Conservation (phyloP, 2,113 vertebrate genomes). For the Genyomyrus donnyi region DNA sequence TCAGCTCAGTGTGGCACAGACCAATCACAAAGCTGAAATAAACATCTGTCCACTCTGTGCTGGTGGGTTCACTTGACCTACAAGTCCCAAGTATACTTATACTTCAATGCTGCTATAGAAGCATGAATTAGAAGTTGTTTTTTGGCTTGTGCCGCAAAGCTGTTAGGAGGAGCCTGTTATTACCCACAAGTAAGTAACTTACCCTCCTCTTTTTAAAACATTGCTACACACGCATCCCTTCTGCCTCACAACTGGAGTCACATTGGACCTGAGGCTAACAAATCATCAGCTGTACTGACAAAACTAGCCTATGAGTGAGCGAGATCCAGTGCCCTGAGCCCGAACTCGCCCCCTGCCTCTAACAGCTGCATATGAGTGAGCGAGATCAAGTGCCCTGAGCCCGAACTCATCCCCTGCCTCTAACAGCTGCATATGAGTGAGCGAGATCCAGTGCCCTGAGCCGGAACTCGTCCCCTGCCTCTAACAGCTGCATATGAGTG, state of each 20-base stretch:
- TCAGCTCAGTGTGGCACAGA: neutral
- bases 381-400: neutral
- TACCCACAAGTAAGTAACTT: neutral
- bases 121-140: neutral
- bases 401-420: neutral
- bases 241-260: neutral
- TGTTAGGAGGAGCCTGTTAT: neutral
- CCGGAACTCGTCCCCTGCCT: neutral
- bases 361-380: neutral
- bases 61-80: neutral
- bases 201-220: neutral
- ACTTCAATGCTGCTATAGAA: neutral
- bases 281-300: neutral
- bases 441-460: neutral
- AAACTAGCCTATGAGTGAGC: neutral
- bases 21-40: neutral
- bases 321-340: neutral
- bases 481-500: neutral
- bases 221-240: neutral
- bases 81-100: neutral
- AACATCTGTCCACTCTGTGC: neutral
- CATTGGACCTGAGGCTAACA: neutral
- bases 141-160: neutral
- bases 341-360: neutral
- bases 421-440: neutral